Conservation (phyloP, 2,797 vertebrate genomes). For the Sebastolobus altivelis region DNA sequence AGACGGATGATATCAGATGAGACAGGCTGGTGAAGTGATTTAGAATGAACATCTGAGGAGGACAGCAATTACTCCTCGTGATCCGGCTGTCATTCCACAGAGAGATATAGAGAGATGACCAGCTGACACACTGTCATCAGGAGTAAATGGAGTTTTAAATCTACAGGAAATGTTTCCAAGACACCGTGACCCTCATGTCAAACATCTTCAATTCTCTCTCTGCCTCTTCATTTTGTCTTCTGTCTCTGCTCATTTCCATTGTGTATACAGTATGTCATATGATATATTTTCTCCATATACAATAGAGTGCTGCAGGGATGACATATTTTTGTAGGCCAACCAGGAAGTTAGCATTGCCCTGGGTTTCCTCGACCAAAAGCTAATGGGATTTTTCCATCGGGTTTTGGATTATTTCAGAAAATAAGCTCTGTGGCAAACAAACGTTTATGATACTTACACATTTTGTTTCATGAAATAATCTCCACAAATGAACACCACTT, state of each 20-base stretch:
- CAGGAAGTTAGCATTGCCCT: too few relatives aligned
- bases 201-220: neutral
- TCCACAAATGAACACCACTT: too few relatives aligned
- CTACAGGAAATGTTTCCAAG: neutral
- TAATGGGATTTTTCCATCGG: too few relatives aligned
- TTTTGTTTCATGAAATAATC: too few relatives aligned
- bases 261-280: neutral
- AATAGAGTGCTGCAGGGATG: too few relatives aligned
- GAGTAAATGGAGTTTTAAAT: neutral
- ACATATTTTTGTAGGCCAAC: too few relatives aligned
- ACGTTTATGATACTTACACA: too few relatives aligned
- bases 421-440: too few relatives aligned
- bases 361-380: too few relatives aligned
- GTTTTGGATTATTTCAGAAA: too few relatives aligned
- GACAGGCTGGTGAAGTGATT: slow-evolving; percentile 29
- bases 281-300: neutral
- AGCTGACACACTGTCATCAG: slow-evolving; percentile 4
- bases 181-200: neutral
- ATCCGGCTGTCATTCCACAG: slow-evolving; percentile 26
- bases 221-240: neutral
- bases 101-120: slow-evolving; percentile 4
- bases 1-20: slow-evolving; percentile 46
- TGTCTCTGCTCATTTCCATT: neutral
- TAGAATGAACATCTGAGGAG: slow-evolving; percentile 23
- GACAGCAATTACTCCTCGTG: slow-evolving; percentile 47